Conservation (phyloP, 1,140 invertebrate species). For the Drosophila ohnishii region DNA sequence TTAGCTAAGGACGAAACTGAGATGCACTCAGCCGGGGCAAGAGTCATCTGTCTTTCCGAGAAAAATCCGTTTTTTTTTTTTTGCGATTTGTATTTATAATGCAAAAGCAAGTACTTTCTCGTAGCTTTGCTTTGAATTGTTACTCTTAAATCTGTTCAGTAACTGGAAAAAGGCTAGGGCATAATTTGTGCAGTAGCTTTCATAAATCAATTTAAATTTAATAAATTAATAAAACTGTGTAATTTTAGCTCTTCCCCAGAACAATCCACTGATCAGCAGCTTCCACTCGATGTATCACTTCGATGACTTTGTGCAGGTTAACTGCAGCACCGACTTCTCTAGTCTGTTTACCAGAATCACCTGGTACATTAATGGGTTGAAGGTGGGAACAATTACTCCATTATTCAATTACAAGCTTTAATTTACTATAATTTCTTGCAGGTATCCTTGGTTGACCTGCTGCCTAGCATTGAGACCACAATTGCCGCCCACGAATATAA, state of each 20-base stretch:
- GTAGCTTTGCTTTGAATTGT: constrained; percentile 5
- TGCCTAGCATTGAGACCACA: constrained; percentile 63
- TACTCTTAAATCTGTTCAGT: not conserved
- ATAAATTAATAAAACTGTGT: not conserved
- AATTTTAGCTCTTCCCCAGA: constrained; percentile 84
- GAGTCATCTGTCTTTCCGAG: constrained; percentile 25
- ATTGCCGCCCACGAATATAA: constrained; percentile 72
- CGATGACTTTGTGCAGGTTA: constrained; percentile 85
- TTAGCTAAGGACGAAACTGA: constrained; percentile 61
- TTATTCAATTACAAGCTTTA: too few relatives aligned
- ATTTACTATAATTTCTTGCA: not conserved
- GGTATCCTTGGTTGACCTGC: constrained; percentile 57
- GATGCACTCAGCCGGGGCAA: constrained; percentile 42
- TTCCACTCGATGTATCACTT: constrained; percentile 84
- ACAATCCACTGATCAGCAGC: constrained; percentile 84
- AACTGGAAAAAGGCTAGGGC: not conserved
- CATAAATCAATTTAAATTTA: not conserved
- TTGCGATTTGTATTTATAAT: constrained; percentile 8
- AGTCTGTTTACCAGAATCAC: constrained; percentile 85
- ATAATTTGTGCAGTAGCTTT: not conserved
- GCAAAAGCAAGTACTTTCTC: not conserved
- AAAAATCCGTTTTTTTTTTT: not conserved
- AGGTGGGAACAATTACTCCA: constrained; percentile 68
- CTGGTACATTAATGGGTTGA: constrained; percentile 86
- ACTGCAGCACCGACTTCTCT: constrained; percentile 85